These are phyloP conservation scores for Oikopleura vanhoeffeni DNA, from an alignment of 23 tunicate genomes.

Conservation along the genomic window DNA sequence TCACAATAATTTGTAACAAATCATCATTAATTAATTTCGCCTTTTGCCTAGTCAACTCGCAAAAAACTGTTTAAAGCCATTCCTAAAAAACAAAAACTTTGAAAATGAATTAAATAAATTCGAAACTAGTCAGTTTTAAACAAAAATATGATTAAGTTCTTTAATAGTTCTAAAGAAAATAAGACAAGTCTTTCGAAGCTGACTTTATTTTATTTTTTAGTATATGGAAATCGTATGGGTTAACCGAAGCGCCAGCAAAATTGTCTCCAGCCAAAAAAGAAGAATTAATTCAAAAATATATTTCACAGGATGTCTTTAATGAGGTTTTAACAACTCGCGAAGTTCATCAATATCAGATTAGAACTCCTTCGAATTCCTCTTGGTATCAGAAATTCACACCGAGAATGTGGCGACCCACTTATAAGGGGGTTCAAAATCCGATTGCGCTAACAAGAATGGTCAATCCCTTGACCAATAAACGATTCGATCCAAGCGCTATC, in stretches of 20 bases:
- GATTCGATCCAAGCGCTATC: neutral
- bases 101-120: too few species aligned
- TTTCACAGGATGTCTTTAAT: neutral
- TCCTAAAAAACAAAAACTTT: too few species aligned
- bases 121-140: too few species aligned
- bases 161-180: too few species aligned
- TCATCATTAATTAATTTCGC: too few species aligned
- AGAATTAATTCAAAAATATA: neutral
- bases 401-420: neutral
- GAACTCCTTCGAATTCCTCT: neutral
- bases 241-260: neutral
- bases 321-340: neutral
- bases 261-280: neutral
- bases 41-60: too few species aligned
- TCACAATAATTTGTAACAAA: too few species aligned
- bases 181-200: too few species aligned
- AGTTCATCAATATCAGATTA: neutral
- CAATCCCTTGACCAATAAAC: neutral
- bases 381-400: neutral
- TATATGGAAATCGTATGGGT: slow-evolving; percentile 5
- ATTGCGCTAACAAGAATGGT: neutral
- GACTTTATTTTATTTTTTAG: too few species aligned
- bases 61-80: too few species aligned
- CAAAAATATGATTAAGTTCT: too few species aligned
- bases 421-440: neutral